Percentiles rank a stretch among this genome's conserved stretches.
phyloP scores from a whole-genome alignment of 2,888 invertebrate genomes.

The Clusia tigrina region DNA sequence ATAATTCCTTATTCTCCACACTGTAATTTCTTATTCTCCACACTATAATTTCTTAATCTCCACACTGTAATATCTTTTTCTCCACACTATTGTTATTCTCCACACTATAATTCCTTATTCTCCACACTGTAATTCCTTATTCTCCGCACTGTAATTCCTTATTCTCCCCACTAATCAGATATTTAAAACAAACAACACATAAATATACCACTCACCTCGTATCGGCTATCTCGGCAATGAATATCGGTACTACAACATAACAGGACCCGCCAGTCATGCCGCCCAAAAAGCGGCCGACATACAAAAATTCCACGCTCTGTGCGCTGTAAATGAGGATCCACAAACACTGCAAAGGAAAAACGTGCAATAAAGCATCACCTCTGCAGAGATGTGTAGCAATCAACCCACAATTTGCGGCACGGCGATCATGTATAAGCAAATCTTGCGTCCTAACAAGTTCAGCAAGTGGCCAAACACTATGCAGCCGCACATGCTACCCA shows the following conservation, averaged over 20 bases:
- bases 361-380: no score
- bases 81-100: no score
- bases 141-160: no score
- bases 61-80: no score
- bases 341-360: slow-evolving; percentile 40
- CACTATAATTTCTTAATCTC: no score
- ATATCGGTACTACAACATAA: slow-evolving; percentile 55
- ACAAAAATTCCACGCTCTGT: slow-evolving; percentile 49
- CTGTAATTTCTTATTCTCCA: no score
- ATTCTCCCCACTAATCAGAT: no score
- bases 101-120: no score
- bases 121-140: no score
- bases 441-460: slow-evolving; percentile 53
- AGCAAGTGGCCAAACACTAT: slow-evolving; percentile 49
- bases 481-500: slow-evolving; percentile 56
- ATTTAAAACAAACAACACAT: no score
- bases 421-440: slow-evolving; percentile 49
- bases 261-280: slow-evolving; percentile 59
- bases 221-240: slow-evolving; percentile 59
- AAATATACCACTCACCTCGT: slow-evolving; percentile 43
- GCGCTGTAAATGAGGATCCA: slow-evolving; percentile 57
- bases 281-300: slow-evolving; percentile 52
- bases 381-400: neutral
- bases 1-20: no score
- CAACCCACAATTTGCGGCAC: slow-evolving; percentile 53